Percentiles rank a stretch among this genome's conserved stretches.
Evolutionary conservation across 2,888 invertebrate species (phyloP).

Genomic region (Scaeva pyrastri): DNA sequence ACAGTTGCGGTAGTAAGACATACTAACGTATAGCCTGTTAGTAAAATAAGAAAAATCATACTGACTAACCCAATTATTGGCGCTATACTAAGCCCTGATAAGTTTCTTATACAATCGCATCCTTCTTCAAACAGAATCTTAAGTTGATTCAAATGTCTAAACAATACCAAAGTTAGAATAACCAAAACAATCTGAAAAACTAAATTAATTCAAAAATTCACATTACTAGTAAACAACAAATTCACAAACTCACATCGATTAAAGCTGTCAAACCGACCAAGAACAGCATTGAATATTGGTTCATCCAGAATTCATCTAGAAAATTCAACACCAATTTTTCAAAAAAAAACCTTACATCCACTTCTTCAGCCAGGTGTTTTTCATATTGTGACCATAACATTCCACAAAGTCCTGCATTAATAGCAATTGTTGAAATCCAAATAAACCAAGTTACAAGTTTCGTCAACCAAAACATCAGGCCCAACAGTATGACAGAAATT

Average conservation of each 20-base stretch:
- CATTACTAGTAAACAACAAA: background rate
- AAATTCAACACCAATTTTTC: background rate
- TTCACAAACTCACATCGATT: background rate
- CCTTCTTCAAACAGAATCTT: background rate
- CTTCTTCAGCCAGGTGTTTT: background rate
- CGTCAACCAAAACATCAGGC: background rate
- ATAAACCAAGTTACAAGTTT: background rate
- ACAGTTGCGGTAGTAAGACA: constrained; percentile 6
- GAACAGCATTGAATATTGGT: background rate
- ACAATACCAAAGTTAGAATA: background rate
- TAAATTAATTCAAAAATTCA: background rate
- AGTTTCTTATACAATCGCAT: background rate
- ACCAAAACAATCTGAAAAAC: background rate
- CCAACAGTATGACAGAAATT: background rate
- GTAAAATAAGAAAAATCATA: background rate
- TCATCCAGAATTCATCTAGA: background rate
- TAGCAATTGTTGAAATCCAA: background rate
- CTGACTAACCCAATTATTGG: background rate
- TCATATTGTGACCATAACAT: background rate
- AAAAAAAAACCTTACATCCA: background rate
- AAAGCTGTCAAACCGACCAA: background rate
- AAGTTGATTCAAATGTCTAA: background rate
- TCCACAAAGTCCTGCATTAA: background rate
- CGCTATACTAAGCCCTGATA: background rate
- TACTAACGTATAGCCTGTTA: background rate